A percentile compares a stretch with the other conserved stretches of the same genome.
phyloP scores from a whole-genome alignment of 2,888 invertebrate genomes.

The Dysmachus trigonus region DNA sequence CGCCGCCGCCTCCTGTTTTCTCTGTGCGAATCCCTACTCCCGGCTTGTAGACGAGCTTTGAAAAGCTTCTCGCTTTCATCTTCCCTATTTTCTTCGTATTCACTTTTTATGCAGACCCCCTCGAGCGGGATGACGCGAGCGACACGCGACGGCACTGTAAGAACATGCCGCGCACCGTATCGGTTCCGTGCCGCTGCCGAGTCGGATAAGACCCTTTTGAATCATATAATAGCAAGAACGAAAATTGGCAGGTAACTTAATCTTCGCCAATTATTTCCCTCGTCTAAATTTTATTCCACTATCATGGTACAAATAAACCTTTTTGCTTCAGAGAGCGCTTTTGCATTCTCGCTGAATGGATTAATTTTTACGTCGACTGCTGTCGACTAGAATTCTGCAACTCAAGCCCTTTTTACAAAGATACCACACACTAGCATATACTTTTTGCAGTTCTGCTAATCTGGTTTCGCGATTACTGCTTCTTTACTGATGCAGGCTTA shows the following conservation, averaged over 20 bases:
- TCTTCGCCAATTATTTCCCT: slow-evolving; percentile 28
- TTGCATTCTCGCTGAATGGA: not conserved
- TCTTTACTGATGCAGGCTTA: not conserved
- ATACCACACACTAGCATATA: no score
- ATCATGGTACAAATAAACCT: not conserved
- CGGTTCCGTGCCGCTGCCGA: no score
- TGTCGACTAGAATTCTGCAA: not conserved
- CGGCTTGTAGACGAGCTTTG: not conserved
- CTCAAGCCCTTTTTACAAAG: not conserved
- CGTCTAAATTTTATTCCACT: slow-evolving; percentile 6
- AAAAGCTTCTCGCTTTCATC: slow-evolving; percentile 15
- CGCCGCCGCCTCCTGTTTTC: not conserved
- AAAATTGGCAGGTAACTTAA: not conserved
- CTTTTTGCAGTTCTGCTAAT: not conserved
- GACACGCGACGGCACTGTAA: not conserved
- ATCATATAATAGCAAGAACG: not conserved
- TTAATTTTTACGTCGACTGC: not conserved
- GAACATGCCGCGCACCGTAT: no score
- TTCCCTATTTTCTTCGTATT: not conserved
- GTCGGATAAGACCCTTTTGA: not conserved
- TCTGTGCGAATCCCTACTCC: not conserved
- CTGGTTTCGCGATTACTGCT: not conserved
- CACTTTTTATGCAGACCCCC: not conserved
- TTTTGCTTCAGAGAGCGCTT: not conserved
- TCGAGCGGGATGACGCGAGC: not conserved